Base-by-base conservation (phyloP, 1,140 invertebrate species). In the Sarcophaga peregrina region DNA sequence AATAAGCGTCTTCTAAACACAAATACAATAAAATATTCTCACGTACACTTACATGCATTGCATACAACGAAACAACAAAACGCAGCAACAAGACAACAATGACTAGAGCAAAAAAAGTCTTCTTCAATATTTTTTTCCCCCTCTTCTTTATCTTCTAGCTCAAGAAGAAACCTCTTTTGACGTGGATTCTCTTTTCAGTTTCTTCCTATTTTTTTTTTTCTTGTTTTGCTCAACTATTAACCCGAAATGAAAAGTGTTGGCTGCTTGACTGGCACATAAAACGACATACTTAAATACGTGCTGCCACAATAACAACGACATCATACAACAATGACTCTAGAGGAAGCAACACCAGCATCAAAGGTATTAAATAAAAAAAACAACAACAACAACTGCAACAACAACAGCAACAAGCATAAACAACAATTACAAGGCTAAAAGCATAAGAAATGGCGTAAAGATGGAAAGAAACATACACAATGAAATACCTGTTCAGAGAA, bases 201-300 rank as follows among this genome's bases (percentile, higher is more conserved):
- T n/a, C n/a, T n/a, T 68, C 17, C 17, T 68, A 9, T 37, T 4
- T 37, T 37, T 37, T 4, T 37, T 37, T 37, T 37, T 37, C 25
- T 37, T 37, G 4, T 37, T 37, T 1, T 37, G 25, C 25, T 68
- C 62, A 68, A 68, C 62, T 68, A 68, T 68, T 68, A 68, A 68
- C 62, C 62, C 62, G n/a, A 68, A 68, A 68, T 68, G 62, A 68
- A 68, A 68, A 68, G 17, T 68, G 62, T 68, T 68, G 62, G 62
- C 17, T 62, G 62, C 17, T 62, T 68, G 62, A 20, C 62, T 68
- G 17, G 17, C 20, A 68, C 62, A 68, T n/a, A 58, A 58, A 68
- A 68, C 10, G 17, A 68, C 62, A 68, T 15, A 20, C 17, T n/a
- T 62, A n/a, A n/a, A 8, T 20, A 68, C 20, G 62, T 68, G 17